Evolutionary conservation across 2,797 vertebrate species (phyloP).

Genomic region (Danio kyathit): DNA sequence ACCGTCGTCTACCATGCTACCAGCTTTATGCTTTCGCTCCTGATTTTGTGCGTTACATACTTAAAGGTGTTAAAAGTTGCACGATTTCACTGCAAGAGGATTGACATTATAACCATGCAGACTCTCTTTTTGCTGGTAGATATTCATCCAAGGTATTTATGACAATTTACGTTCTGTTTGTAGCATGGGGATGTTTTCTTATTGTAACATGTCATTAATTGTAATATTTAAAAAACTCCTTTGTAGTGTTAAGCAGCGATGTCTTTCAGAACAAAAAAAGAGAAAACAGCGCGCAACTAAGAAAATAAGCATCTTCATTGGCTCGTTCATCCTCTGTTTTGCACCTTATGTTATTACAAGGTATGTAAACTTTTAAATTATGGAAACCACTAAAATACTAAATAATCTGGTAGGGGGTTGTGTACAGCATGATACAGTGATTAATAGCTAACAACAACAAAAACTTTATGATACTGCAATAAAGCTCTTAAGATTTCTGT

Average conservation of each 20-base stretch:
- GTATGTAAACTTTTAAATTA: constrained; percentile 68
- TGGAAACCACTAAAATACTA: not conserved
- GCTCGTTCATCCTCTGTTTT: constrained; percentile 87
- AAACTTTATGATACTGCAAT: no score
- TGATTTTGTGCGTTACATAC: constrained; percentile 86
- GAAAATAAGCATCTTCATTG: constrained; percentile 90
- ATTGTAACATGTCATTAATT: not conserved
- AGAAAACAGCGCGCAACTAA: constrained; percentile 84
- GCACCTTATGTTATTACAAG: constrained; percentile 87
- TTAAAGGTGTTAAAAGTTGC: constrained; percentile 86
- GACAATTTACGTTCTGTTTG: constrained; percentile 10
- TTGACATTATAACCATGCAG: constrained; percentile 88
- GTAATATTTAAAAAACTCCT: constrained; percentile 17
- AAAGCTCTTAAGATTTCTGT: no score
- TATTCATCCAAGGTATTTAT: constrained; percentile 86
- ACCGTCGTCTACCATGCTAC: constrained; percentile 85
- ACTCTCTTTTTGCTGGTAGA: constrained; percentile 88
- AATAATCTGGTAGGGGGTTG: not conserved
- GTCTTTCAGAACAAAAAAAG: constrained; percentile 85
- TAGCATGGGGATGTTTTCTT: not conserved
- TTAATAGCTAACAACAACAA: not conserved
- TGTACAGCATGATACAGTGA: not conserved
- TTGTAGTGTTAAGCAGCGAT: constrained; percentile 85
- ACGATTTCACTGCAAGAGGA: constrained; percentile 86
- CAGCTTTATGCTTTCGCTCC: constrained; percentile 84